Evolutionary conservation across 2,888 invertebrate species (phyloP), one percentile per base, ranked within the genome.

Genomic region (Brenthis ino): DNA sequence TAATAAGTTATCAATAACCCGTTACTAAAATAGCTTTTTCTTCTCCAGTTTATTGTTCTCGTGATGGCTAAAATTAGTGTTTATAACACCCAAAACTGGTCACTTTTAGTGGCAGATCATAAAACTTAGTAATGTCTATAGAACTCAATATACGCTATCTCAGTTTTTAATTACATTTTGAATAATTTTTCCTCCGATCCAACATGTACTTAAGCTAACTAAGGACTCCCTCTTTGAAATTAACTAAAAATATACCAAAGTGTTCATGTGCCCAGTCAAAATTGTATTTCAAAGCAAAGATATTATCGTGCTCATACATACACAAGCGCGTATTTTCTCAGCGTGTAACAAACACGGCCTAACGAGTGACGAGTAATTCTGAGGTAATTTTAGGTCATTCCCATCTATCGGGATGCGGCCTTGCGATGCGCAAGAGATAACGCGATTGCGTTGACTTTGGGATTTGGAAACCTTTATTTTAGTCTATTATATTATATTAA

Each of bases 321-420:
- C 20, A 55, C 33, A 37, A 57, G 57, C 50, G 77, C 76, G 73
- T 76, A 81, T 80, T 81, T 81, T 81, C 80, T 79, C 77, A 79
- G 51, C 67, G 69, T 72, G 71, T 78, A 79, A 80, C 77, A 79
- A 77, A 78, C 77, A 77, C 77, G 72, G 75, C 76, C 75, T 76
- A 76, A 75, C 79, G 79, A 78, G 80, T 80, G 76, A 79, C 69
- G 64, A 67, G 69, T 69, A 69, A 64, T 69, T 69, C 71, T 83
- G 77, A 77, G 75, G 76, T 85, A 85, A 88, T 89, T 89, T 87
- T 81, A 88, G 88, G 87, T 89, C 88, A 83, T 89, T 90, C 88
- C 89, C 88, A 83, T 84, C 84, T 76, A 76, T 76, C 77, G 77
- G 77, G 80, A 80, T 79, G 77, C 81, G 83, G 81, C 85, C 85